These are phyloP conservation scores for Porites evermanni DNA, from an alignment of 92 coral and sea anemone species.

Conservation along the genomic window DNA sequence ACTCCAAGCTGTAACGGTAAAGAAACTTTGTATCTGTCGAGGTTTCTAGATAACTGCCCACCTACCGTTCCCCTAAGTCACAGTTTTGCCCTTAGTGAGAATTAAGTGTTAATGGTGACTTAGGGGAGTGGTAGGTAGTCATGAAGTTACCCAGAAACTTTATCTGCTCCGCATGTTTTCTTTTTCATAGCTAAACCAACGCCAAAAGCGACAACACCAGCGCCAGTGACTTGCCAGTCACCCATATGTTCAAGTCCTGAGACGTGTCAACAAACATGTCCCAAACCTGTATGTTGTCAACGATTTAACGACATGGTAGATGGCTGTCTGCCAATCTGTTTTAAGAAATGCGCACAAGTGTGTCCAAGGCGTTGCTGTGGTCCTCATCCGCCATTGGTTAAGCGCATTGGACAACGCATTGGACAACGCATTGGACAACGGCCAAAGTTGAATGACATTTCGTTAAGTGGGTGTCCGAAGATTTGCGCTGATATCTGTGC, in stretches of 20 bases:
- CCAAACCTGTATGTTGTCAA: constrained; percentile 31
- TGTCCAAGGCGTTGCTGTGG: constrained; percentile 98
- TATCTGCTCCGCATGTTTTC: neutral
- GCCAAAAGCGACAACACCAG: neutral
- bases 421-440: constrained; percentile 34
- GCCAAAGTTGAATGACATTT: constrained; percentile 72
- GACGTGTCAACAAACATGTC: constrained; percentile 38
- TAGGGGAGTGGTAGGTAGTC: no score
- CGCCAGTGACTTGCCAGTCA: neutral
- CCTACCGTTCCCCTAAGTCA: no score
- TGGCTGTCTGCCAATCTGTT: constrained; percentile 83
- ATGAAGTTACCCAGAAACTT: no score
- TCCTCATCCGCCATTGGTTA: constrained; percentile 72
- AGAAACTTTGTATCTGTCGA: no score
- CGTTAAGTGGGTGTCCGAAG: constrained; percentile 66
- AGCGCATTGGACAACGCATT: constrained; percentile 40
- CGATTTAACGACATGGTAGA: constrained; percentile 33
- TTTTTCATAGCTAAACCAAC: constrained; percentile 4
- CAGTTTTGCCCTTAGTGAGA: no score
- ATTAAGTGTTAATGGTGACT: no score
- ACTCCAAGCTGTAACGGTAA: no score
- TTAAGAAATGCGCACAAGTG: constrained; percentile 64
- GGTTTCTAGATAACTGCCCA: no score
- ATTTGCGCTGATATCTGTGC: constrained; percentile 91
- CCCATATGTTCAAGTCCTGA: constrained; percentile 19